Base-by-base conservation (phyloP, 2,888 invertebrate species). In the Rhorus exstirpatorius region DNA sequence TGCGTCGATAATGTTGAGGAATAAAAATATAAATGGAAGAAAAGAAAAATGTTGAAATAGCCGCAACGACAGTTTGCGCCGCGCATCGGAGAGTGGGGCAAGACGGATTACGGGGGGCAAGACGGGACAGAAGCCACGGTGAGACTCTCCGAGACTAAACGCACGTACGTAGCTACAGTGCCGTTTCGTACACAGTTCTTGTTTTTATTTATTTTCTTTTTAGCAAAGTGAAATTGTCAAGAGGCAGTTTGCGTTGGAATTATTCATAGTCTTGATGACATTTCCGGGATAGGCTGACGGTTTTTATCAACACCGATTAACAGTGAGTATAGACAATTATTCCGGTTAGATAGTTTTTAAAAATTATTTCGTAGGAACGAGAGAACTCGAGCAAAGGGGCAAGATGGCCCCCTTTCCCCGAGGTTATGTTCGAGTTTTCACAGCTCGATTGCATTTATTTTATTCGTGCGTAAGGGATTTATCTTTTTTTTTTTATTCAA, bases 41-140 rank as follows among this genome's bases (percentile, higher is more conserved):
- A 17, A 44, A 38, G 21, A 41, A 44, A 41, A 26, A 58, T 19
- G 17, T 44, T 44, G 4, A 19, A 67, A 67, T 63, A 44, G 55
- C n/a, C 46, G 58, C 51, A 58, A 67, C 46, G 31, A 68, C 41
- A 35, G 65, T 41, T 60, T 41, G 68, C 68, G 63, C 70, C 38
- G 70, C 78, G 53, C 61, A 80, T 70, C n/a, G 41, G 24, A 83
- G 82, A 83, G 82, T 83, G 82, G 82, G 82, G 82, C 82, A 83
- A 82, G 46, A 82, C 75, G 82, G 82, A 31, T 75, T 75, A 75
- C 46, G 75, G 75, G 82, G 82, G 82, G 82, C 79, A 82, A 83
- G 79, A 83, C 82, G 82, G 82, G 82, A 83, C 79, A 76, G 82
- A 65, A 82, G 82, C 68, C 81, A 78, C 78, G 70, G 44, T 31